A percentile compares a stretch with the other conserved stretches of the same genome.
These are phyloP conservation scores for Cisticola juncidis DNA, from an alignment of 2,113 vertebrate genomes.

Conservation along the genomic window DNA sequence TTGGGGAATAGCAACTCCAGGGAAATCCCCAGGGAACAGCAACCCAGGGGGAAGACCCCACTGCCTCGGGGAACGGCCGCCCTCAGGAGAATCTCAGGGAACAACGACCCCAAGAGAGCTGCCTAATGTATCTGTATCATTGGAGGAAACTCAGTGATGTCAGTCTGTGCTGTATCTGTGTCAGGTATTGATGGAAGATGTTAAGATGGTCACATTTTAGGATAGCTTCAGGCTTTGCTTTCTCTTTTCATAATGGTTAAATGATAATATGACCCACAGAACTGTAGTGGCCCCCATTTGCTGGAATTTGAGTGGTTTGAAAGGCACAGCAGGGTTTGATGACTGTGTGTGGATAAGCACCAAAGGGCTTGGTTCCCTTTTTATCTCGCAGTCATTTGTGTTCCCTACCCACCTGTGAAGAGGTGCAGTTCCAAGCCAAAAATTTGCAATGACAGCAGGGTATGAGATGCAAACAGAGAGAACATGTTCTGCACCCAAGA, in stretches of 20 bases:
- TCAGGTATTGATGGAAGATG: neutral
- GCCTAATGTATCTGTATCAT: neutral
- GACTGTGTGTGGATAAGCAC: neutral
- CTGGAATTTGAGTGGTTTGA: neutral
- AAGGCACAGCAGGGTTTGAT: neutral
- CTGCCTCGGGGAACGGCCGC: too few relatives aligned
- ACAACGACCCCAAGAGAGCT: too few relatives aligned
- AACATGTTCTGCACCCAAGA: neutral
- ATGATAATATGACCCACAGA: neutral
- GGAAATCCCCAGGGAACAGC: too few relatives aligned
- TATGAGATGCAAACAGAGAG: neutral
- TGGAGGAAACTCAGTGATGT: neutral
- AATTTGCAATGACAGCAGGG: neutral
- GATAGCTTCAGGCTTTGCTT: neutral
- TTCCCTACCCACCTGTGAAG: neutral
- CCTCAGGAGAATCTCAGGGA: too few relatives aligned
- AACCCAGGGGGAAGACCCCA: too few relatives aligned
- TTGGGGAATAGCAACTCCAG: too few relatives aligned
- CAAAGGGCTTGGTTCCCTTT: neutral
- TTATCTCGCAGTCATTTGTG: neutral
- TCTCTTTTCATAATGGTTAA: neutral
- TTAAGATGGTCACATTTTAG: neutral
- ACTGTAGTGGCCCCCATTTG: neutral
- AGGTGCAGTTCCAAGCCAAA: neutral
- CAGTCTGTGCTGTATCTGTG: neutral